Base-by-base conservation (phyloP, 2,888 invertebrate genomes). In the Nemotelus nigrinus region DNA sequence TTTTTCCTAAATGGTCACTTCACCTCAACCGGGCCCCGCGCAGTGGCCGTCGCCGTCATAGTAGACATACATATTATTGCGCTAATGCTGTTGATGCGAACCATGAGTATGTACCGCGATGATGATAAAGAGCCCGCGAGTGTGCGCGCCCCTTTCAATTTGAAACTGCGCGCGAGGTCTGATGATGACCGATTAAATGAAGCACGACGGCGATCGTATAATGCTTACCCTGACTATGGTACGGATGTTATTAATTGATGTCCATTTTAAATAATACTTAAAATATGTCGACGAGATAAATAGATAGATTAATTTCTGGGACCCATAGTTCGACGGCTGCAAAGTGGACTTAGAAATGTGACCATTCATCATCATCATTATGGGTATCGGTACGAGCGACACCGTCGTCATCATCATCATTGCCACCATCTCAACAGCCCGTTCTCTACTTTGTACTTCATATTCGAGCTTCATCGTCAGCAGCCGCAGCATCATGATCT, bases 171-270 rank as follows among this genome's bases (percentile, higher is more conserved):
- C 5, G 50, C 6, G 5, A 25, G 10, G 25, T 25, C 43, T 50
- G 55, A 48, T 70, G 70, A 53, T 70, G 70, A 70, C 70, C 70
- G 70, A 70, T 70, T 70, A 70, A 70, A 70, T 55, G 55, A 70
- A 44, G 55, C 25, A 4, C 63, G 63, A 25, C 39, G 63, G 39
- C 63, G 63, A 25, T 7, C 41, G 39, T 63, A 63, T 63, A 63
- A 63, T 63, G 63, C 43, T 63, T 63, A 43, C 63, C 7, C 43
- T 10, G 39, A 39, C 43, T n/a, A n/a, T 8, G 10, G 4, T 50
- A 70, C 70, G 70, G 70, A 70, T 70, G 70, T 70, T 70, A 70
- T 70, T 70, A 70, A 70, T 70, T 70, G 70, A 70, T 70, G 70
- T 48, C 70, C 70, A 70, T 70, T 70, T 70, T 70, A 55, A 70